These are phyloP conservation scores for Helleia helle DNA, from an alignment of 2,888 invertebrate species.

Conservation along the genomic window DNA sequence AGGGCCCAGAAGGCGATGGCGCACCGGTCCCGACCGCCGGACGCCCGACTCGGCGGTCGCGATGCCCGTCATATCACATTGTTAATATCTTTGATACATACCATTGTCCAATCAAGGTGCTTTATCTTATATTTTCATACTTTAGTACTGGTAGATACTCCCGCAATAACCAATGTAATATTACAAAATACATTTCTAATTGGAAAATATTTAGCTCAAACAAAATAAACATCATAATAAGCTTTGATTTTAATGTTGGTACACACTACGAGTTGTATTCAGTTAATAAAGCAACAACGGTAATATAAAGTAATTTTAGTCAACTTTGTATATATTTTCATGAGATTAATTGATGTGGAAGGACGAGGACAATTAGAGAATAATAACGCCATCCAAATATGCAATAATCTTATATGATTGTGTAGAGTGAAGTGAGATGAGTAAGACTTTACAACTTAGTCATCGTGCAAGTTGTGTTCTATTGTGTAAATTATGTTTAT, in stretches of 20 bases:
- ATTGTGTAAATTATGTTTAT: slow-evolving; percentile 73
- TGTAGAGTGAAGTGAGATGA: slow-evolving; percentile 63
- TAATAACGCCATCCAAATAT: slow-evolving; percentile 69
- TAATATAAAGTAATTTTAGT: slow-evolving; percentile 68
- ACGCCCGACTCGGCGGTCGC: slow-evolving; percentile 47
- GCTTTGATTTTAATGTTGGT: slow-evolving; percentile 45
- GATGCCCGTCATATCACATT: slow-evolving; percentile 70
- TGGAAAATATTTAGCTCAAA: slow-evolving; percentile 39
- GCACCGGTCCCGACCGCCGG: slow-evolving; percentile 45
- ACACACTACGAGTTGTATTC: slow-evolving; percentile 32
- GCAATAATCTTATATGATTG: slow-evolving; percentile 67
- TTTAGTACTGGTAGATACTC: slow-evolving; percentile 74
- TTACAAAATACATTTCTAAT: slow-evolving; percentile 42
- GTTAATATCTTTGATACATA: slow-evolving; percentile 75
- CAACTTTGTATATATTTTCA: slow-evolving; percentile 71
- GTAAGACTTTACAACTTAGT: slow-evolving; percentile 65
- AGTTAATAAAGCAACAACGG: slow-evolving; percentile 34
- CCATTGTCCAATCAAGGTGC: slow-evolving; percentile 75
- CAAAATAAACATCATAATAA: slow-evolving; percentile 38
- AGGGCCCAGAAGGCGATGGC: slow-evolving; percentile 39
- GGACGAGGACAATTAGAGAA: slow-evolving; percentile 58
- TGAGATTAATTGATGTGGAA: slow-evolving; percentile 63
- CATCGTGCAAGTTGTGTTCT: slow-evolving; percentile 67
- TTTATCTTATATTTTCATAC: slow-evolving; percentile 75
- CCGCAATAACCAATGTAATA: slow-evolving; percentile 61